Evolutionary conservation across 1,140 invertebrate species (phyloP).

Genomic region (Frieseomelitta varia): DNA sequence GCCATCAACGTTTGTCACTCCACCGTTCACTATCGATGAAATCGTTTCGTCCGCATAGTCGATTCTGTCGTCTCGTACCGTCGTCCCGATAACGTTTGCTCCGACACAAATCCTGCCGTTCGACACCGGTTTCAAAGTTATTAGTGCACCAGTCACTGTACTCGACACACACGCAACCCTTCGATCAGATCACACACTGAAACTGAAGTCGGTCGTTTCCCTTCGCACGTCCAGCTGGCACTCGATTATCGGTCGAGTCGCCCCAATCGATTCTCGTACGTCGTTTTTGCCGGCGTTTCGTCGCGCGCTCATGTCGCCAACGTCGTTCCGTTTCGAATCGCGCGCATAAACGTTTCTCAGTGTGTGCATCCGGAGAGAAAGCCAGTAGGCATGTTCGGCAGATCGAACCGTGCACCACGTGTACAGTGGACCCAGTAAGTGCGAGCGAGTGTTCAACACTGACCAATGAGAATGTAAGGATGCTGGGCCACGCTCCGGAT

Average conservation of each 20-base stretch:
- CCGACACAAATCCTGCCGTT: neutral
- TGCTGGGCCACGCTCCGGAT: slow-evolving; percentile 56
- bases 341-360: neutral
- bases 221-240: too few species aligned
- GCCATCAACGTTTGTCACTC: slow-evolving; percentile 26
- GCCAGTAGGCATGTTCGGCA: slow-evolving; percentile 16
- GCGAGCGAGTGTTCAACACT: slow-evolving; percentile 41
- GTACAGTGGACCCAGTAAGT: slow-evolving; percentile 60
- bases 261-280: neutral
- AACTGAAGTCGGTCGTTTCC: neutral
- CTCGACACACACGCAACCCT: neutral
- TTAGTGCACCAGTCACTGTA: neutral
- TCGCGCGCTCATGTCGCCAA: neutral
- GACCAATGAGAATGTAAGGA: slow-evolving; percentile 64
- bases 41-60: slow-evolving; percentile 11
- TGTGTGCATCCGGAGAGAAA: slow-evolving; percentile 16
- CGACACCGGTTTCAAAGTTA: neutral
- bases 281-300: neutral
- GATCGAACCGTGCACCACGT: slow-evolving; percentile 57
- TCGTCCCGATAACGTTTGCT: neutral
- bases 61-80: neutral
- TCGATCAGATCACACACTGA: neutral
- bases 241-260: slow-evolving; percentile 20
- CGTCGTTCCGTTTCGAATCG: neutral
- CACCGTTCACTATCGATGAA: slow-evolving; percentile 9